phyloP scores from a whole-genome alignment of 2,797 vertebrate species.

The Coilia nasus region DNA sequence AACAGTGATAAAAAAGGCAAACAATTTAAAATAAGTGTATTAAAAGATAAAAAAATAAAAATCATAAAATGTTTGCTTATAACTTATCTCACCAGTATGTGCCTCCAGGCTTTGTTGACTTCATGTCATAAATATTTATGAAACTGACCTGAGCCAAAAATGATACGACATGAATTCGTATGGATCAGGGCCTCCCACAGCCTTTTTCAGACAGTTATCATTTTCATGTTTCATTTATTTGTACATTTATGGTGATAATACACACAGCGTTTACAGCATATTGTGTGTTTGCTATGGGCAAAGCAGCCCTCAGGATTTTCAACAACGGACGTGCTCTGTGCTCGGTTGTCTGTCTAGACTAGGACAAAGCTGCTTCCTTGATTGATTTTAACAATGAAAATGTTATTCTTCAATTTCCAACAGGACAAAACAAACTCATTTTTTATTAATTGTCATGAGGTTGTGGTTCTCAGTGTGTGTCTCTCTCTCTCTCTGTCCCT shows the following conservation, averaged over 20 bases:
- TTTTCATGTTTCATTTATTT: slow-evolving; percentile 53
- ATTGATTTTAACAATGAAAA: slow-evolving; percentile 3
- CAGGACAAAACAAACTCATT: slow-evolving; percentile 7
- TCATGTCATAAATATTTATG: slow-evolving; percentile 49
- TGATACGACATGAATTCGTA: slow-evolving; percentile 42
- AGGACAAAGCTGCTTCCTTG: slow-evolving; percentile 15
- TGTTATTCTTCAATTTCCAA: slow-evolving; percentile 40
- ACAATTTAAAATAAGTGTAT: slow-evolving; percentile 38
- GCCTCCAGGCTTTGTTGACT: slow-evolving; percentile 39
- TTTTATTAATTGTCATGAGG: slow-evolving; percentile 11
- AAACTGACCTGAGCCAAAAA: slow-evolving; percentile 26
- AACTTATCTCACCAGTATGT: slow-evolving; percentile 32
- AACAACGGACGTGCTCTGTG: slow-evolving; percentile 20
- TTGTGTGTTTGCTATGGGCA: slow-evolving; percentile 34
- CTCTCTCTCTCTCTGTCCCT: not conserved
- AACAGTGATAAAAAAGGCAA: slow-evolving; percentile 28
- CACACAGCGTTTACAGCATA: slow-evolving; percentile 42
- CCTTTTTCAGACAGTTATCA: slow-evolving; percentile 34
- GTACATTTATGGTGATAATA: slow-evolving; percentile 12
- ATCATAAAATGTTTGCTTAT: slow-evolving; percentile 30
- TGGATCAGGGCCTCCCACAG: not conserved
- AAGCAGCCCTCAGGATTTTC: slow-evolving; percentile 20
- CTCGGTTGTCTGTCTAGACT: slow-evolving; percentile 37
- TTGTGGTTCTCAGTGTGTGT: not conserved
- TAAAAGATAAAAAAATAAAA: no score